Evolutionary conservation across 2,797 vertebrate genomes (phyloP).

Genomic region (Amblyraja radiata): DNA sequence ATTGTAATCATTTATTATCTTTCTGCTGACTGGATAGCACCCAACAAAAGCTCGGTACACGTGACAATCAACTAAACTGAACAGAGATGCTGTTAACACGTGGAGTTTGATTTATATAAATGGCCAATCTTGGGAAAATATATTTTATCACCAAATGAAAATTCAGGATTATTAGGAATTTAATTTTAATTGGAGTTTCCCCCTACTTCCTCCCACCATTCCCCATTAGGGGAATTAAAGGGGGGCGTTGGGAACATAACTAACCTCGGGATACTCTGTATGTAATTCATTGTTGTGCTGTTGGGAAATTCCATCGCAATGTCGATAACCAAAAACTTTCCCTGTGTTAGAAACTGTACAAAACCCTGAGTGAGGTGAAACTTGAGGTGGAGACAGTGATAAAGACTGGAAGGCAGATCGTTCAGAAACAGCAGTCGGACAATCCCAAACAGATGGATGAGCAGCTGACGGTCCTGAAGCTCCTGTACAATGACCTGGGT

Average conservation of each 20-base stretch:
- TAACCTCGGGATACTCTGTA: background rate
- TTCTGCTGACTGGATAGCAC: no score
- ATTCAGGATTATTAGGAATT: background rate
- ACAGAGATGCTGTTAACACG: no score
- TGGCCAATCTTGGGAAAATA: background rate
- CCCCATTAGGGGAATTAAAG: background rate
- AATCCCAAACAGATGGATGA: conserved; percentile 94
- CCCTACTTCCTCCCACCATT: no score
- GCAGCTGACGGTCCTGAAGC: conserved; percentile 84
- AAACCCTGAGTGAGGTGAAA: conserved; percentile 92
- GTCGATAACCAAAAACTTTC: conserved; percentile 17
- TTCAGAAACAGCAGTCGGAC: conserved; percentile 96
- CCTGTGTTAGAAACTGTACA: conserved; percentile 80
- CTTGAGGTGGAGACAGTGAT: conserved; percentile 97
- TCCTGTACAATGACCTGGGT: conserved; percentile 91
- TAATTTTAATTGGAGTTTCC: background rate
- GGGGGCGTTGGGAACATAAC: no score
- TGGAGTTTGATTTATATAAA: background rate
- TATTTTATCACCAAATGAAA: no score
- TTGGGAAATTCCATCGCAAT: background rate
- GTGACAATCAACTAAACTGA: no score
- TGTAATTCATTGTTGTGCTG: background rate
- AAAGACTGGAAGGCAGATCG: conserved; percentile 94
- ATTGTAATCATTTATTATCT: no score
- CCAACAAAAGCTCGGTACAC: no score